phyloP scores from a whole-genome alignment of 2,113 vertebrate species.

The Ochotona princeps region DNA sequence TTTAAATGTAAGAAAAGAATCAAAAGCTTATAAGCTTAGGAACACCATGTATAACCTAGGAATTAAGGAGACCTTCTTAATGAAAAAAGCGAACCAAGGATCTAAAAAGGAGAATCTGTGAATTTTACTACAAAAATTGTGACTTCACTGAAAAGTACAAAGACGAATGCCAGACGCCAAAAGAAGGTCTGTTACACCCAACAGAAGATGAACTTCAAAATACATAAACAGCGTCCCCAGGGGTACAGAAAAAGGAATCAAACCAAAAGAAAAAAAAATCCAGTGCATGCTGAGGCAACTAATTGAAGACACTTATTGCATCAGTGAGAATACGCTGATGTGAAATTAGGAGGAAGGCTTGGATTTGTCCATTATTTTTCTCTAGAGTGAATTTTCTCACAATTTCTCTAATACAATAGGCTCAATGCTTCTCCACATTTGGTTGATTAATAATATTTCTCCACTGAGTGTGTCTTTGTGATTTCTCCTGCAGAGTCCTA shows the following conservation, averaged over 20 bases:
- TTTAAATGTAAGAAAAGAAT: constrained; percentile 46
- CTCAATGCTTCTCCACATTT: constrained; percentile 36
- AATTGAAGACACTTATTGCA: constrained; percentile 6
- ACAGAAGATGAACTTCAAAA: constrained; percentile 25
- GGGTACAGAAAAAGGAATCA: constrained; percentile 28
- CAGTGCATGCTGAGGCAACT: neutral
- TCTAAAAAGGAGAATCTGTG: constrained; percentile 37
- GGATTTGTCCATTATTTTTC: constrained; percentile 29
- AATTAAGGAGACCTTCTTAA: constrained; percentile 4
- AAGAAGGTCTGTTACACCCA: constrained; percentile 30
- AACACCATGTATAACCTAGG: neutral
- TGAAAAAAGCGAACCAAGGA: constrained; percentile 29
- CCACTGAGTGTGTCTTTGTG: neutral
- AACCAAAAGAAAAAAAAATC: constrained; percentile 21
- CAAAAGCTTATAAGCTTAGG: constrained; percentile 38
- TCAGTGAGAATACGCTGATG: constrained; percentile 33
- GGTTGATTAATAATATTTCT: constrained; percentile 15
- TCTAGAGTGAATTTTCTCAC: constrained; percentile 36
- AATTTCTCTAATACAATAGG: constrained; percentile 34
- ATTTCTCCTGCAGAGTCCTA: neutral
- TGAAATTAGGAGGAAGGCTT: constrained; percentile 44
- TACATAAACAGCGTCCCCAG: neutral
- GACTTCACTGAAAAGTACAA: constrained; percentile 41
- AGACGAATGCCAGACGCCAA: constrained; percentile 36
- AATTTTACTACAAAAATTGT: constrained; percentile 40